phyloP scores from a whole-genome alignment of 2,797 vertebrate species.

The Spheniscus humboldti region DNA sequence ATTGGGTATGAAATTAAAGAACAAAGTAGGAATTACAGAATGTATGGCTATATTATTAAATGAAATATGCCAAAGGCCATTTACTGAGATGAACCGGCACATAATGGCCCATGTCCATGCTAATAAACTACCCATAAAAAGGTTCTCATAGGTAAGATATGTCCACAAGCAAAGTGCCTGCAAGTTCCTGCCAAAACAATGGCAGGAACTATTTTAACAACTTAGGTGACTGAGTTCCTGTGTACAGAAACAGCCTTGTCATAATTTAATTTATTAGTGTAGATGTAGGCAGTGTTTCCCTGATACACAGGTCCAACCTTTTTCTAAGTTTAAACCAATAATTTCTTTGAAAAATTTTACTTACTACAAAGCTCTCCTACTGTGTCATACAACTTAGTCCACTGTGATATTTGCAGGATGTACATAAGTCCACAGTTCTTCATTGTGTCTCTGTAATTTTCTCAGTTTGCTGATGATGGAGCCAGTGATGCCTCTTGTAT shows the following conservation, averaged over 20 bases:
- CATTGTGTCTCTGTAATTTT: background rate
- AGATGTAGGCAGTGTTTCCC: background rate
- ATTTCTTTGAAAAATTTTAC: background rate
- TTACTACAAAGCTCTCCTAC: background rate
- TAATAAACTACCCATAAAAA: background rate
- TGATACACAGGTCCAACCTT: background rate
- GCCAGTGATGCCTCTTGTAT: background rate
- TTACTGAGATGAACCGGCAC: background rate
- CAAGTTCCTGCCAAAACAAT: background rate
- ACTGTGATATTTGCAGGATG: background rate
- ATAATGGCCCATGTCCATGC: fast-evolving
- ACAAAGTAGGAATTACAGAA: background rate
- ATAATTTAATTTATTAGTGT: background rate
- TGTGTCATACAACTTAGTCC: background rate
- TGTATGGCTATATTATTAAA: background rate
- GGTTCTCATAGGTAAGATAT: background rate
- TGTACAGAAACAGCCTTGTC: background rate
- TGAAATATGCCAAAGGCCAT: background rate
- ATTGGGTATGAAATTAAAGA: background rate
- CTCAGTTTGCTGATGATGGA: background rate
- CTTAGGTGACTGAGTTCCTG: background rate
- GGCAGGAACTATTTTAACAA: background rate
- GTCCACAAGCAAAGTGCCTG: background rate
- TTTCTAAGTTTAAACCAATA: background rate
- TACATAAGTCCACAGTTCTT: background rate